A percentile compares a stretch with the other conserved stretches of the same genome.
These are phyloP conservation scores for Notocelia uddmanniana DNA, from an alignment of 2,888 invertebrate species.

Conservation along the genomic window DNA sequence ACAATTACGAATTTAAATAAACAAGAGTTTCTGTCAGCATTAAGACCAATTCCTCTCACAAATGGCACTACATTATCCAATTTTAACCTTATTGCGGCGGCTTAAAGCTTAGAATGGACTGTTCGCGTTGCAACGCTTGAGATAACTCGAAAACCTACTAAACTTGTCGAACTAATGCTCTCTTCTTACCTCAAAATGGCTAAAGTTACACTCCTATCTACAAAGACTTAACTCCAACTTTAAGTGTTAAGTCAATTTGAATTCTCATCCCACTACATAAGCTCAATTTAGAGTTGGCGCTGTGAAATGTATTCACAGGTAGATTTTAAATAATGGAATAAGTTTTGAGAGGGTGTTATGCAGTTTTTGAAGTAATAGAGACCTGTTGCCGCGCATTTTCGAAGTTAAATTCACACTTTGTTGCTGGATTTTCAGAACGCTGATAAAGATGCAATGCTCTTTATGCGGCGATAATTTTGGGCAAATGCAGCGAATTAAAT, in stretches of 20 bases:
- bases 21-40: slow-evolving; percentile 58
- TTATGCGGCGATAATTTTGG: slow-evolving; percentile 5
- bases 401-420: slow-evolving; percentile 39
- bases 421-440: slow-evolving; percentile 7
- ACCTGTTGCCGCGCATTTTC: slow-evolving; percentile 69
- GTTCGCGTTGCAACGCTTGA: slow-evolving; percentile 55
- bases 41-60: slow-evolving; percentile 59
- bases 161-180: slow-evolving; percentile 82
- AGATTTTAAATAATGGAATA: slow-evolving; percentile 69
- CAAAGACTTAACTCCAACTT: slow-evolving; percentile 57
- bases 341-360: slow-evolving; percentile 63
- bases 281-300: slow-evolving; percentile 51
- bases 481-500: neutral
- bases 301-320: slow-evolving; percentile 55
- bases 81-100: slow-evolving; percentile 48
- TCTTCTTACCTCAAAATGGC: slow-evolving; percentile 79
- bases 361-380: slow-evolving; percentile 62
- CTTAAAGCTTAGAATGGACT: slow-evolving; percentile 53
- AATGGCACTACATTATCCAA: slow-evolving; percentile 49
- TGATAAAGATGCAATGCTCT: slow-evolving; percentile 39
- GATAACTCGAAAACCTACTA: slow-evolving; percentile 75
- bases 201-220: slow-evolving; percentile 64
- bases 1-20: slow-evolving; percentile 41
- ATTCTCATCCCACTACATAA: slow-evolving; percentile 54
- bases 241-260: slow-evolving; percentile 54